Percentiles rank a stretch among this genome's conserved stretches.
Evolutionary conservation across 64 coral and sea anemone genomes (phyloP).

Genomic region (Porites lutea): DNA sequence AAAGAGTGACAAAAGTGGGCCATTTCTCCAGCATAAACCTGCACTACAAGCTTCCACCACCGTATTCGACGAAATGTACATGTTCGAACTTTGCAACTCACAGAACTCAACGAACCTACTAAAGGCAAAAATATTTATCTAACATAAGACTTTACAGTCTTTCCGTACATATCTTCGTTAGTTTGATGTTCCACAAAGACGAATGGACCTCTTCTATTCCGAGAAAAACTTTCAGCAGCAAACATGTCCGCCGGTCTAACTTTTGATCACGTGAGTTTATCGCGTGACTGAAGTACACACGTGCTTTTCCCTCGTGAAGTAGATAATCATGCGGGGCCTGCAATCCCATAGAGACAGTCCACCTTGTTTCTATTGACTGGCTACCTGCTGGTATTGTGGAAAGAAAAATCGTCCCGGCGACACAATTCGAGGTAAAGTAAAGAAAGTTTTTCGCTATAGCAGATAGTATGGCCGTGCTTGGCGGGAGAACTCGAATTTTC

Average conservation of each 20-base stretch:
- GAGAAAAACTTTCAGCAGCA: slow-evolving; percentile 24
- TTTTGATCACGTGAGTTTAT: slow-evolving; percentile 32
- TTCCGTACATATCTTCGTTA: slow-evolving; percentile 5
- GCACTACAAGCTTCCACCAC: background rate
- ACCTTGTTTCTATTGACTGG: slow-evolving; percentile 29
- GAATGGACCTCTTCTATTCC: background rate
- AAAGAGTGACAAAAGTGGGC: slow-evolving; percentile 15
- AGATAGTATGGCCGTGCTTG: slow-evolving; percentile 29
- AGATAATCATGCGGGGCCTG: slow-evolving; percentile 19
- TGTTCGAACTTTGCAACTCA: background rate
- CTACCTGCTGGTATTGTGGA: slow-evolving; percentile 27
- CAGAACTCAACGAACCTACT: slow-evolving; percentile 6
- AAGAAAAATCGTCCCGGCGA: slow-evolving; percentile 14
- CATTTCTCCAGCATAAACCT: slow-evolving; percentile 24
- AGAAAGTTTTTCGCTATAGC: slow-evolving; percentile 14
- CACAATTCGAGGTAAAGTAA: slow-evolving; percentile 31
- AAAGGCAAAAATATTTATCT: background rate
- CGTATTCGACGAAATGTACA: background rate
- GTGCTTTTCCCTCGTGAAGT: slow-evolving; percentile 34
- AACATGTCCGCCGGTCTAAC: slow-evolving; percentile 14
- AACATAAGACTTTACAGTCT: background rate
- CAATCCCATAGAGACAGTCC: slow-evolving; percentile 19
- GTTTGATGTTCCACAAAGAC: background rate
- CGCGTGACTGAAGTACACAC: too few species aligned
- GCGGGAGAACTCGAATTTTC: slow-evolving; percentile 34